Evolutionary conservation across 2,888 invertebrate species (phyloP).

Genomic region (Drosophila mettleri): DNA sequence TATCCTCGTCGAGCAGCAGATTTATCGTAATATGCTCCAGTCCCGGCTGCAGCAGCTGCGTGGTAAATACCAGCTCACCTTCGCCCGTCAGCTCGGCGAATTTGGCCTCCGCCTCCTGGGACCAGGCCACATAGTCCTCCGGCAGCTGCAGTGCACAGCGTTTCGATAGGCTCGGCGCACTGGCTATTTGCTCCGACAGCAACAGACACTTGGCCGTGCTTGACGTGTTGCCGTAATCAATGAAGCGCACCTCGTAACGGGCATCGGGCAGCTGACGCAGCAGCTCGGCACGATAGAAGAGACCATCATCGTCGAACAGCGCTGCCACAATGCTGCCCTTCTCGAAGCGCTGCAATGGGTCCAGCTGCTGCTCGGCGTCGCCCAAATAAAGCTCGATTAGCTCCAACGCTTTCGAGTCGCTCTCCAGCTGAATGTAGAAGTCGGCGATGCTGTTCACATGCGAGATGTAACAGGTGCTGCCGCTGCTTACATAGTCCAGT

Average conservation of each 20-base stretch:
- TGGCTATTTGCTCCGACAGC: conserved; percentile 87
- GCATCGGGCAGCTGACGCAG: conserved; percentile 86
- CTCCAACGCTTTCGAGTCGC: conserved; percentile 87
- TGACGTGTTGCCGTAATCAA: conserved; percentile 89
- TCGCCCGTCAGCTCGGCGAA: conserved; percentile 89
- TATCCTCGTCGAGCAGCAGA: conserved; percentile 87
- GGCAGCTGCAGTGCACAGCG: conserved; percentile 88
- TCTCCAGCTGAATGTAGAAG: conserved; percentile 92
- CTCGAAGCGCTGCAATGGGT: conserved; percentile 84
- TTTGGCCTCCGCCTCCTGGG: conserved; percentile 87
- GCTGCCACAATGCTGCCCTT: conserved; percentile 88
- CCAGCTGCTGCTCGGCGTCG: conserved; percentile 86
- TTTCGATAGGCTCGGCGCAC: conserved; percentile 87
- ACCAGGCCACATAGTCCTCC: conserved; percentile 87
- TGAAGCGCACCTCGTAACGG: conserved; percentile 88
- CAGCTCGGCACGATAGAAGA: conserved; percentile 89
- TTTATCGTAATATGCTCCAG: conserved; percentile 89
- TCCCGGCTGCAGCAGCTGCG: conserved; percentile 88
- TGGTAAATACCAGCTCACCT: conserved; percentile 89
- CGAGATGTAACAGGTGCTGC: conserved; percentile 89
- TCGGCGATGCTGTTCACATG: conserved; percentile 90
- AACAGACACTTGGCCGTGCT: conserved; percentile 87
- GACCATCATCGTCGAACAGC: conserved; percentile 88
- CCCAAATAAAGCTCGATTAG: conserved; percentile 87
- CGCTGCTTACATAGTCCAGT: conserved; percentile 86